Evolutionary conservation across 2,888 invertebrate species (phyloP).

Genomic region (Dolichomitus sp.): DNA sequence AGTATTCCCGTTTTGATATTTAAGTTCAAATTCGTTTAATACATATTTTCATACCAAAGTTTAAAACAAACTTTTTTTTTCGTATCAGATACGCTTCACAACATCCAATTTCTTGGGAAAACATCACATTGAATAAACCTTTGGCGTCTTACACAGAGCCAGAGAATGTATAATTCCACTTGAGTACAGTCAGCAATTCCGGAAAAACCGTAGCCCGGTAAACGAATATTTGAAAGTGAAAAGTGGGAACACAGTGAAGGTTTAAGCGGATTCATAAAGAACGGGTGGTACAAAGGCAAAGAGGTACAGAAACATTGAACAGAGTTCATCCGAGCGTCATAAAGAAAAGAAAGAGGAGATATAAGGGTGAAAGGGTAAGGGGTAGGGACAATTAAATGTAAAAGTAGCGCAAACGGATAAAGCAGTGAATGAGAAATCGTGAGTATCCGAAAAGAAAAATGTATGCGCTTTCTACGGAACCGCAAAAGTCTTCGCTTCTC

Average conservation of each 20-base stretch:
- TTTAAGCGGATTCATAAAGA: slow-evolving; percentile 31
- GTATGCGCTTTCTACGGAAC: slow-evolving; percentile 19
- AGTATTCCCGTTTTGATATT: no score
- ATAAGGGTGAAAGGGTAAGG: neutral
- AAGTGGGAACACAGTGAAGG: slow-evolving; percentile 4
- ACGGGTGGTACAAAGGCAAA: slow-evolving; percentile 34
- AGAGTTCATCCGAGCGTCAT: slow-evolving; percentile 15
- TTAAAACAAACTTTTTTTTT: neutral
- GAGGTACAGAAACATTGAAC: slow-evolving; percentile 34
- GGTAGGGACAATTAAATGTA: slow-evolving; percentile 24
- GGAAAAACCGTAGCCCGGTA: neutral
- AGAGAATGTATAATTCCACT: slow-evolving; percentile 1
- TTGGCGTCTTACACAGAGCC: neutral
- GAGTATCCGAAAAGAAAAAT: slow-evolving; percentile 9
- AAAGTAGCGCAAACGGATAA: slow-evolving; percentile 23
- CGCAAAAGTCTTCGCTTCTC: slow-evolving; percentile 10
- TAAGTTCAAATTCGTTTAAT: no score
- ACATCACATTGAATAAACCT: neutral
- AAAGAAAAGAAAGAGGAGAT: slow-evolving; percentile 7
- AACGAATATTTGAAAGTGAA: slow-evolving; percentile 19
- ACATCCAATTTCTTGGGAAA: neutral
- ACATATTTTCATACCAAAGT: neutral
- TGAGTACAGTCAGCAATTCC: slow-evolving; percentile 10
- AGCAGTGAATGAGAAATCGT: slow-evolving; percentile 38
- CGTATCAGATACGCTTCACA: neutral